A percentile compares a stretch with the other conserved stretches of the same genome.
phyloP scores from a whole-genome alignment of 2,888 invertebrate genomes.

The Falcaria lacertinaria region DNA sequence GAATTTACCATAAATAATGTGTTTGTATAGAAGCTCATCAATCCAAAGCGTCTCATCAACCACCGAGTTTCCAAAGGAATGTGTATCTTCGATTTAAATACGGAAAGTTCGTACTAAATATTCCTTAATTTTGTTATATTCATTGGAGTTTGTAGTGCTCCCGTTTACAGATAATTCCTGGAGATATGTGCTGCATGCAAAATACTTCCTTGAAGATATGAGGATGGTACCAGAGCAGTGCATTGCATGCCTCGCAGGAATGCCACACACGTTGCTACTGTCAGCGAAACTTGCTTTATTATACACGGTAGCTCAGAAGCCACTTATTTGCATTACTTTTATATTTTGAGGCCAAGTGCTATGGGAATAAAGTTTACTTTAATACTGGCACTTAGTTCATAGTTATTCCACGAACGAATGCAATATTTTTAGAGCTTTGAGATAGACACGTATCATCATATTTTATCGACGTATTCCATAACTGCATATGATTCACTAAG shows the following conservation, averaged over 20 bases:
- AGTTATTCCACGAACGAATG: background rate
- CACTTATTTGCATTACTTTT: background rate
- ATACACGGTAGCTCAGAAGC: background rate
- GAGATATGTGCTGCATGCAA: slow-evolving; percentile 74
- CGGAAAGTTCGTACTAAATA: slow-evolving; percentile 18
- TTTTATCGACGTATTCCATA: background rate
- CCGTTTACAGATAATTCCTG: slow-evolving; percentile 69
- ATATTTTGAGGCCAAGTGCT: background rate
- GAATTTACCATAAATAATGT: slow-evolving; percentile 69
- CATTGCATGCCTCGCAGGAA: slow-evolving; percentile 67
- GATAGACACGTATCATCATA: background rate
- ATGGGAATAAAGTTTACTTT: background rate
- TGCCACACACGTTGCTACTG: slow-evolving; percentile 70
- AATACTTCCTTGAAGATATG: slow-evolving; percentile 77
- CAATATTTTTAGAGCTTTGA: background rate
- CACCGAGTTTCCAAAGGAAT: slow-evolving; percentile 7
- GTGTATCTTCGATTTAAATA: slow-evolving; percentile 2
- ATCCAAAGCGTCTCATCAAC: slow-evolving; percentile 19
- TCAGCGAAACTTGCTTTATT: slow-evolving; percentile 8
- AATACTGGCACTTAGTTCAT: background rate
- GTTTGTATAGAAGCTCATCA: slow-evolving; percentile 35
- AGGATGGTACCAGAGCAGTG: slow-evolving; percentile 59
- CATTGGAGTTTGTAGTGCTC: slow-evolving; percentile 39
- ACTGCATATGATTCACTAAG: background rate
- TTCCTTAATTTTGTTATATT: slow-evolving; percentile 9